These are phyloP conservation scores for Epinotia brunnichana DNA, from an alignment of 2,888 invertebrate genomes.

Conservation along the genomic window DNA sequence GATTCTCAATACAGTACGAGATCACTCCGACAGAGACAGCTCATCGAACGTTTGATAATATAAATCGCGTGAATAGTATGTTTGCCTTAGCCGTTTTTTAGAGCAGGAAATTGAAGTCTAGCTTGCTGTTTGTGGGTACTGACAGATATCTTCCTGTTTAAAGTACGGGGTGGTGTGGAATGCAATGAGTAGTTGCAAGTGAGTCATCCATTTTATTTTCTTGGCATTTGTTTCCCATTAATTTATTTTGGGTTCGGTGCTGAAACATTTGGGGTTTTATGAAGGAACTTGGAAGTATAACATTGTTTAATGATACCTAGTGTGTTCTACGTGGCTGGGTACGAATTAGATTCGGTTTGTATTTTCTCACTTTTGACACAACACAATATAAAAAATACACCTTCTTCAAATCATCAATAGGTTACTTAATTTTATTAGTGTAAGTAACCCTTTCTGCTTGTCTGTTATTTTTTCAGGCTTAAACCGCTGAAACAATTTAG, in stretches of 20 bases:
- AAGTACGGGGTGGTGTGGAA: neutral
- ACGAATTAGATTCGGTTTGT: no score
- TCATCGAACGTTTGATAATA: conserved; percentile 15
- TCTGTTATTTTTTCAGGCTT: no score
- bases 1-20: neutral
- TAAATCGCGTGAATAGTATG: conserved; percentile 21
- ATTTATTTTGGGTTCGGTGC: neutral
- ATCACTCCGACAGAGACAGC: conserved; percentile 18
- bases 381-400: no score
- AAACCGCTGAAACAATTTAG: no score
- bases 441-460: no score
- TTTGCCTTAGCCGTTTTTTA: conserved; percentile 8
- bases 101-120: neutral
- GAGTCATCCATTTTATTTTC: conserved; percentile 26
- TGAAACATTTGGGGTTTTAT: neutral
- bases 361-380: no score
- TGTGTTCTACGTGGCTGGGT: no score
- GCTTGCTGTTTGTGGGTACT: conserved; percentile 6
- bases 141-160: neutral
- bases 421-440: no score
- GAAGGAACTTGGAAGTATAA: neutral
- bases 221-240: conserved; percentile 2
- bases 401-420: no score
- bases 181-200: conserved; percentile 2
- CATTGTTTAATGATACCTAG: neutral